A percentile compares a stretch with the other conserved stretches of the same genome.
Evolutionary conservation across 2,797 vertebrate species (phyloP).

Genomic region (Euthynnus affinis): DNA sequence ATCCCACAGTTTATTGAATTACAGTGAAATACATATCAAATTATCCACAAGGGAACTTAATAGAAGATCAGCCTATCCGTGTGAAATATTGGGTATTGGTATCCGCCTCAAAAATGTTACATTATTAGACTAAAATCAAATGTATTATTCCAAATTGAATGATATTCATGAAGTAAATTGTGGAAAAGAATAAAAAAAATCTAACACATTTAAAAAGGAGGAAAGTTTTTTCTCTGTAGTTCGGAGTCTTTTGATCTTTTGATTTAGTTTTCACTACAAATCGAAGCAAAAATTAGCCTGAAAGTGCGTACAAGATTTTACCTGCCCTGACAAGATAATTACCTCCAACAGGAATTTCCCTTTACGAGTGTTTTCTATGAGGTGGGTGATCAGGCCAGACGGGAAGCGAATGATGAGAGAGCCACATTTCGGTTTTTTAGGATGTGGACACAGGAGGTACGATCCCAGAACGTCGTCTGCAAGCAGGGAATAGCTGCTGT

Average conservation of each 20-base stretch:
- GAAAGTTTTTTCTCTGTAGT: background rate
- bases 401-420: slow-evolving; percentile 89
- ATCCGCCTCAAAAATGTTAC: background rate
- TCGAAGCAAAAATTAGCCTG: background rate
- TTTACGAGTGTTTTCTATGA: slow-evolving; percentile 84
- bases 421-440: slow-evolving; percentile 82
- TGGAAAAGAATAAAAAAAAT: background rate
- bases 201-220: background rate
- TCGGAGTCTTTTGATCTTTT: background rate
- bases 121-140: too few species aligned
- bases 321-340: background rate
- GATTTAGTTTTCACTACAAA: background rate
- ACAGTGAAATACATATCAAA: too few species aligned
- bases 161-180: background rate
- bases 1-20: background rate
- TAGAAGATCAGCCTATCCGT: background rate
- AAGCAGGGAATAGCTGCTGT: slow-evolving; percentile 87
- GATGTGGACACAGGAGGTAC: slow-evolving; percentile 91
- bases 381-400: slow-evolving; percentile 87
- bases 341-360: slow-evolving; percentile 92
- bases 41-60: background rate
- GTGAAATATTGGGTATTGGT: background rate
- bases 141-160: background rate
- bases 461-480: slow-evolving; percentile 90
- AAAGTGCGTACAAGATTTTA: background rate